Conservation (phyloP, 2,797 vertebrate genomes). For the Fratercula arctica region DNA sequence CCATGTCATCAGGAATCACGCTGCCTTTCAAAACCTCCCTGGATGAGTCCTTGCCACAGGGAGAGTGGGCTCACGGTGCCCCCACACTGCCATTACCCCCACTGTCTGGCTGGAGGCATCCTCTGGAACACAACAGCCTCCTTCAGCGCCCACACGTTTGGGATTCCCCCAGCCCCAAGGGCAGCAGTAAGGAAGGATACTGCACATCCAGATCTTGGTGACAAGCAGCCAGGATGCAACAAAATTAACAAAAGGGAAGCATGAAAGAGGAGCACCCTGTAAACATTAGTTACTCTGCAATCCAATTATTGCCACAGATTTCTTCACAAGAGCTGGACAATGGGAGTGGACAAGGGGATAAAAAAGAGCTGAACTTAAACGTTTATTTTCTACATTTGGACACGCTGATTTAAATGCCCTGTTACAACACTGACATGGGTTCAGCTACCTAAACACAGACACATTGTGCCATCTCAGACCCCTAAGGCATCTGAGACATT, state of each 20-base stretch:
- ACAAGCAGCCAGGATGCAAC: background rate
- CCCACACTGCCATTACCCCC: accelerated
- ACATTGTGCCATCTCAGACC: background rate
- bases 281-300: background rate
- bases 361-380: background rate
- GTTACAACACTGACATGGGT: background rate
- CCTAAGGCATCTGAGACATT: accelerated
- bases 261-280: background rate
- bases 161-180: no score
- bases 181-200: background rate
- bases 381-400: background rate
- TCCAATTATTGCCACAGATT: background rate
- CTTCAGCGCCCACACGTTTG: background rate
- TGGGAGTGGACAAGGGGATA: background rate
- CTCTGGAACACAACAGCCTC: background rate
- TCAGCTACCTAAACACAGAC: background rate
- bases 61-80: accelerated
- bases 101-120: background rate
- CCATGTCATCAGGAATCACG: background rate
- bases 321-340: background rate
- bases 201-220: background rate
- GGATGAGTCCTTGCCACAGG: background rate
- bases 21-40: background rate
- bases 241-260: background rate
- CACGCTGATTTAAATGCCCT: accelerated